Percentiles rank a stretch among this genome's conserved stretches.
phyloP scores from a whole-genome alignment of 1,140 invertebrate genomes.

The Atta colombica region DNA sequence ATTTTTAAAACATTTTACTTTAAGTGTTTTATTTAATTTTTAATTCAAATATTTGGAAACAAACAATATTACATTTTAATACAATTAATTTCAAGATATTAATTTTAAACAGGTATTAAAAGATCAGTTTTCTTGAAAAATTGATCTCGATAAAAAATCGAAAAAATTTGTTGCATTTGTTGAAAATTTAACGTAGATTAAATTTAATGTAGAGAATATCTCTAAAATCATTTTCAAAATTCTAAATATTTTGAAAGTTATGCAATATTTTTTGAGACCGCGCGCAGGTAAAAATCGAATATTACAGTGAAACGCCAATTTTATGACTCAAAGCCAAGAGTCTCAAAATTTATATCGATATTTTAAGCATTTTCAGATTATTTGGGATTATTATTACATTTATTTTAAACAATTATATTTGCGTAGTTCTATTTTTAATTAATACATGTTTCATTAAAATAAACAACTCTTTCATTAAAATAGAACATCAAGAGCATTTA shows the following conservation, averaged over 20 bases:
- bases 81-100: neutral
- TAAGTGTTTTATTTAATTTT: neutral
- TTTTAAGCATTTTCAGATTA: neutral
- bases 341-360: too few species aligned
- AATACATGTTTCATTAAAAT: conserved; percentile 3
- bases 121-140: too few species aligned
- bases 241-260: too few species aligned
- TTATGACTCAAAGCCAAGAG: too few species aligned
- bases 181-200: too few species aligned
- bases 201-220: too few species aligned
- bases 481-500: neutral
- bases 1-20: neutral
- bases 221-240: too few species aligned
- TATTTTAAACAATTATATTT: neutral
- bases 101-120: neutral
- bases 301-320: too few species aligned
- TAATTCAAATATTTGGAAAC: neutral
- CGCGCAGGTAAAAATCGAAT: too few species aligned
- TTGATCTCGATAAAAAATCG: too few species aligned
- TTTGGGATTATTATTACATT: neutral
- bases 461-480: neutral
- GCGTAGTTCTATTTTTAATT: neutral
- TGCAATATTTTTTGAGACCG: too few species aligned
- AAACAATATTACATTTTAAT: conserved; percentile 12
- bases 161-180: too few species aligned